Conservation (phyloP, 2,113 vertebrate genomes). For the Gallinago media region DNA sequence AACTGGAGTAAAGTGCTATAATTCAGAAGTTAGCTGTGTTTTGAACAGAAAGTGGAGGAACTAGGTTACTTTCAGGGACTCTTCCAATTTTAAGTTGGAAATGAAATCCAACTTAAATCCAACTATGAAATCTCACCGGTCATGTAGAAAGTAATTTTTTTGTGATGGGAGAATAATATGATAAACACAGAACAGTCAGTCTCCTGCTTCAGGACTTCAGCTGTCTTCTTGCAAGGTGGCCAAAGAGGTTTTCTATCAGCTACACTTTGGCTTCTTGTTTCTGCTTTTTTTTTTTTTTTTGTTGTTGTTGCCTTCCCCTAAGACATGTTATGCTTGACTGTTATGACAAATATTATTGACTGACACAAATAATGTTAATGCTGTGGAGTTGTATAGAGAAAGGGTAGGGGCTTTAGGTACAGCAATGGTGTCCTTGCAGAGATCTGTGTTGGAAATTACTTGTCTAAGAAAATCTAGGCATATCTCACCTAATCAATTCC, state of each 20-base stretch:
- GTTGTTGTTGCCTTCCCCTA: background rate
- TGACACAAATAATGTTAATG: background rate
- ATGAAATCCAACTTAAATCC: too few species aligned
- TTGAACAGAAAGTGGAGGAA: background rate
- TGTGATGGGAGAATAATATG: background rate
- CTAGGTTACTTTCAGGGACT: background rate
- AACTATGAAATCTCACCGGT: background rate
- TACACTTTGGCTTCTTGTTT: background rate
- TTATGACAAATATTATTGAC: background rate
- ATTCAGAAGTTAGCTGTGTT: background rate
- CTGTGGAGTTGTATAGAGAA: background rate
- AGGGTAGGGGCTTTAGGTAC: background rate
- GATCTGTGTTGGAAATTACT: background rate
- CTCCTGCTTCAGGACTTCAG: background rate
- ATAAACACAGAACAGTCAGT: background rate
- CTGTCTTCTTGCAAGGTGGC: background rate
- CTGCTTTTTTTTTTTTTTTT: background rate
- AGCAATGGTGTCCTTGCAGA: background rate
- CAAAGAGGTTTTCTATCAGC: background rate
- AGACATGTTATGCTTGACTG: fast-evolving
- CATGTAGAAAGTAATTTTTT: background rate
- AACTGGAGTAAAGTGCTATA: background rate
- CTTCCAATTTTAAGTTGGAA: background rate
- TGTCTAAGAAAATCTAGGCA: background rate
- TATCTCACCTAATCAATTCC: background rate